Evolutionary conservation across 2,888 invertebrate species (phyloP), one percentile per base, ranked within the genome.

Genomic region (Limnephilus auricula): DNA sequence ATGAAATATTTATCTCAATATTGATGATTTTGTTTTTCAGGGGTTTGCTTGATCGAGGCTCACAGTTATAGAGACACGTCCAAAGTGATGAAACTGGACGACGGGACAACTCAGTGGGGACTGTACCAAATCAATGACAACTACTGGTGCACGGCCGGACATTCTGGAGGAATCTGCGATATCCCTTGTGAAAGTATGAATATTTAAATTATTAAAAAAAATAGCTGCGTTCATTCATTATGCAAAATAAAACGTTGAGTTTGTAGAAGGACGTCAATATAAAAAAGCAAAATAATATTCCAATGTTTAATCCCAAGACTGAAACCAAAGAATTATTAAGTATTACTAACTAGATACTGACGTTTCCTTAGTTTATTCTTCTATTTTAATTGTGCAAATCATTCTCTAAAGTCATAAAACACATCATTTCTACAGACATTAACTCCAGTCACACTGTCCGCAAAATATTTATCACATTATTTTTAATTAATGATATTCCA

Each of bases 21-120:
- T 9, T 0, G 25, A 25, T 65, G 65, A n/a, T n/a, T n/a, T 0
- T 65, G 25, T 78, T 85, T 87, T 90, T 31, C 89, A 92, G 92
- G 92, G 92, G 80, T 90, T 32, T 92, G 92, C 45, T 37, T 92
- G 34, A 80, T 90, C 6, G 85, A 84, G 65, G 78, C 90, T 5
- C 90, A 92, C 50, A 92, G 92, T 31, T 1, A 34, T 0, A 34
- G 90, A 31, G 78, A 88, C 4, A 92, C 91, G 0, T n/a, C 79
- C 0, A 85, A 88, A 50, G 90, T 80, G 31, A 25, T 31, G n/a
- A 83, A 94, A 0, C 96, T 96, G 93, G 93, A 93, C 3, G 95
- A 96, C 93, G 96, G 96, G 0, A 94, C 95, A 65, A 93, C 93
- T 79, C 95, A 96, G 93, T 95, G 93, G 82, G 94, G 94, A 5